A percentile compares a stretch with the other conserved stretches of the same genome.
These are phyloP conservation scores for zebrafish (Danio rerio) DNA, from an alignment of 2,113 vertebrate species.

Conservation along the genomic window DNA sequence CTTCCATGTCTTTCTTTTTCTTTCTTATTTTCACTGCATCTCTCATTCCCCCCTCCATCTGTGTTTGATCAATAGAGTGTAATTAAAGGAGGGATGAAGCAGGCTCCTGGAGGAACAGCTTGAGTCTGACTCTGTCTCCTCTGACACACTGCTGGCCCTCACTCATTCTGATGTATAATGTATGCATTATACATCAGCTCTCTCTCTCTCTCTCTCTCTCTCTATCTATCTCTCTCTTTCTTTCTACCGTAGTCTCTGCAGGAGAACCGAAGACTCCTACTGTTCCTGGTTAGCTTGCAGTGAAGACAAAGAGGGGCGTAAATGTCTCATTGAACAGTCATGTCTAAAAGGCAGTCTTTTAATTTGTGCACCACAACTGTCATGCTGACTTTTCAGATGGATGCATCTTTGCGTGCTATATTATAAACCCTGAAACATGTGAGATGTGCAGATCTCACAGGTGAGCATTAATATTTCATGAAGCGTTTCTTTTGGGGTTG, in stretches of 20 bases:
- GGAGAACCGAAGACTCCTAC: neutral
- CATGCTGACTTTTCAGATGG: neutral
- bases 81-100: constrained; percentile 47
- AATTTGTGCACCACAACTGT: neutral
- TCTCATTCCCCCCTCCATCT: constrained; percentile 20
- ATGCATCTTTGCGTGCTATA: neutral
- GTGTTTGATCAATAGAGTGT: constrained; percentile 39
- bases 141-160: constrained; percentile 49
- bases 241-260: neutral
- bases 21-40: constrained; percentile 1
- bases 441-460: neutral
- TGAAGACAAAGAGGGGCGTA: constrained; percentile 3
- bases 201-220: too few relatives aligned
- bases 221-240: neutral
- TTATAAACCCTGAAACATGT: neutral
- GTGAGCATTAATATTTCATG: neutral
- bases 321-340: constrained; percentile 4
- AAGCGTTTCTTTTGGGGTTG: neutral
- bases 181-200: constrained; percentile 47
- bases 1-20: constrained; percentile 41
- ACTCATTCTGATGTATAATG: constrained; percentile 40
- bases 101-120: constrained; percentile 42
- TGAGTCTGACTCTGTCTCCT: constrained; percentile 49
- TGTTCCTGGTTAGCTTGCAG: constrained; percentile 2
- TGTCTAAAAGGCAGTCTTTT: neutral